Percentiles rank a stretch among this genome's conserved stretches.
phyloP scores from a whole-genome alignment of 2,113 vertebrate genomes.

The Nibea coibor region DNA sequence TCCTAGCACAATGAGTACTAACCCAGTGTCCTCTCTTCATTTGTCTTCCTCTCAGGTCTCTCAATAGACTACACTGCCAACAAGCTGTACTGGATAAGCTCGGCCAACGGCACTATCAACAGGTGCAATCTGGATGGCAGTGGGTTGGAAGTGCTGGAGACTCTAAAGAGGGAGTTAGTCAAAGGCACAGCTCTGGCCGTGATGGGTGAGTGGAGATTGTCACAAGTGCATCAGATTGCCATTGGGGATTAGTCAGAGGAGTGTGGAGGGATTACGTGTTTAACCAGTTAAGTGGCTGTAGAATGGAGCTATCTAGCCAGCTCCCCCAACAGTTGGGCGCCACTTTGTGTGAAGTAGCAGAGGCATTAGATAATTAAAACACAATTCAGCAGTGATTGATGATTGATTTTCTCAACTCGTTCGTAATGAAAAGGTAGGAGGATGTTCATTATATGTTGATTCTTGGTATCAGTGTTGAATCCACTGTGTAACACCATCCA shows the following conservation, averaged over 20 bases:
- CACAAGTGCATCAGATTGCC: conserved; percentile 59
- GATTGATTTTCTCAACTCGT: conserved; percentile 69
- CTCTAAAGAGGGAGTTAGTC: conserved; percentile 92
- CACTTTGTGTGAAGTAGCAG: conserved; percentile 54
- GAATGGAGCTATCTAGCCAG: conserved; percentile 49
- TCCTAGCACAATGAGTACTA: neutral
- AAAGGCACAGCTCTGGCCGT: conserved; percentile 96
- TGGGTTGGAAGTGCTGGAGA: conserved; percentile 94
- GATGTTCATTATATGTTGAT: conserved; percentile 74
- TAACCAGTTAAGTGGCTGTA: conserved; percentile 68
- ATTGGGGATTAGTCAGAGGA: conserved; percentile 64
- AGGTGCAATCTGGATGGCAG: conserved; percentile 96
- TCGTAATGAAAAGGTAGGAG: conserved; percentile 68
- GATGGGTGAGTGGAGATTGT: conserved; percentile 91
- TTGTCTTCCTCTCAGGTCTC: conserved; percentile 85
- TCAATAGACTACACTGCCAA: conserved; percentile 94
- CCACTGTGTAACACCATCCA: conserved; percentile 63
- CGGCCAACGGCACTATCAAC: conserved; percentile 97
- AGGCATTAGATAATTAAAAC: conserved; percentile 76
- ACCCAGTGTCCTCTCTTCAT: conserved; percentile 20
- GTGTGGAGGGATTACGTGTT: conserved; percentile 74
- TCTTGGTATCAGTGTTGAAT: conserved; percentile 60
- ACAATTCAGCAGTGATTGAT: conserved; percentile 69
- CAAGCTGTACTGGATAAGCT: conserved; percentile 99
- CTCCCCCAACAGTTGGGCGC: conserved; percentile 35